Evolutionary conservation across 2,113 vertebrate species (phyloP).

Genomic region (Mobula hypostoma): DNA sequence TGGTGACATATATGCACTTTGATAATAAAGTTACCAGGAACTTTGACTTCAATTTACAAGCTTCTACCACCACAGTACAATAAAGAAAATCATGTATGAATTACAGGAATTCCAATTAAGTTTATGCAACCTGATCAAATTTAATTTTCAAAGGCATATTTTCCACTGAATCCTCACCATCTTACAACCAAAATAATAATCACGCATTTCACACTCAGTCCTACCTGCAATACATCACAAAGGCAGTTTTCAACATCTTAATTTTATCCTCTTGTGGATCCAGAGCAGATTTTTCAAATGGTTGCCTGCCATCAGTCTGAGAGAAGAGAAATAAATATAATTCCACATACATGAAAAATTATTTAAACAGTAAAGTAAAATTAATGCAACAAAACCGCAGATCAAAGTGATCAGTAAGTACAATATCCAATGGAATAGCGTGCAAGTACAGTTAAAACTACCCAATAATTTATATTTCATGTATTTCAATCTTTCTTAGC

Average conservation of each 20-base stretch:
- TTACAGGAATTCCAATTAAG: background rate
- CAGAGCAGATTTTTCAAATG: conserved; percentile 56
- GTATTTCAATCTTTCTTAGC: background rate
- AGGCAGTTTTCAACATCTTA: conserved; percentile 82
- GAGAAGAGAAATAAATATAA: conserved; percentile 40
- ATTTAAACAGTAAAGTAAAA: background rate
- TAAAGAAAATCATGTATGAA: too few species aligned
- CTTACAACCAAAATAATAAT: background rate
- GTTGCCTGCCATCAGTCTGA: conserved; percentile 68
- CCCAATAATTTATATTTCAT: background rate
- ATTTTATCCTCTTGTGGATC: conserved; percentile 79
- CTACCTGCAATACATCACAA: conserved; percentile 90
- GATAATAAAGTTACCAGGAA: too few species aligned
- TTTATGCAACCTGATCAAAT: background rate
- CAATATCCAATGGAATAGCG: background rate
- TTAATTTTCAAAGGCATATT: background rate
- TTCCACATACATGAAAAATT: background rate
- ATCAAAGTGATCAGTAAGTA: too few species aligned
- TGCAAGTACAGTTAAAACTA: background rate
- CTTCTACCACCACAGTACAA: too few species aligned
- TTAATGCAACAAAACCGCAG: background rate
- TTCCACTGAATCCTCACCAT: background rate
- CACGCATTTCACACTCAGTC: conserved; percentile 13
- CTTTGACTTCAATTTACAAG: too few species aligned
- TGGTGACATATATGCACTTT: too few species aligned